A percentile compares a stretch with the other conserved stretches of the same genome.
Evolutionary conservation across 2,797 vertebrate genomes (phyloP).

Genomic region (Gymnoscopelus braueri): DNA sequence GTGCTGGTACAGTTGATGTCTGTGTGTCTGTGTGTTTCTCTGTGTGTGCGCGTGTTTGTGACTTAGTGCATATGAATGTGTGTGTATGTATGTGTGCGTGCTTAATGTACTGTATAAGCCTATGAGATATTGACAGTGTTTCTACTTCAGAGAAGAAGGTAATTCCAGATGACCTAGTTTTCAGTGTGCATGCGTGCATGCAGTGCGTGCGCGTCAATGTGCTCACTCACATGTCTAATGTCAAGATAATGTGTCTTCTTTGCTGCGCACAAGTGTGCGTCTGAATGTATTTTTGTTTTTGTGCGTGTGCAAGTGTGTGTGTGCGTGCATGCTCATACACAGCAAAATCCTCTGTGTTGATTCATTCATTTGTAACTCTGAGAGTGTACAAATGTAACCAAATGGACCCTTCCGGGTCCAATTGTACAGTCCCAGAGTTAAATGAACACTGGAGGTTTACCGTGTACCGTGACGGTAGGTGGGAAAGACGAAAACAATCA

Average conservation of each 20-base stretch:
- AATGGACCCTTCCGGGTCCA: too few relatives aligned
- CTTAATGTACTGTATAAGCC: neutral
- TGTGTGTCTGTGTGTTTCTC: conserved; percentile 4
- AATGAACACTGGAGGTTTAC: too few relatives aligned
- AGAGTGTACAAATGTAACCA: neutral
- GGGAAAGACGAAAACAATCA: conserved; percentile 49
- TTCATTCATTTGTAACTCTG: neutral
- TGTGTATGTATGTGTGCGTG: conserved; percentile 5
- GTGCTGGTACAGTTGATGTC: neutral
- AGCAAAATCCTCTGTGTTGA: conserved; percentile 1
- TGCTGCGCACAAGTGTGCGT: conserved; percentile 23
- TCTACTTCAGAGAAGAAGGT: conserved; percentile 29
- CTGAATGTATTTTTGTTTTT: conserved; percentile 12
- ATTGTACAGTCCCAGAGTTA: too few relatives aligned
- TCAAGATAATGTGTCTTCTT: conserved; percentile 19
- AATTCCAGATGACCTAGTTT: conserved; percentile 67
- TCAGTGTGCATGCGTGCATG: conserved; percentile 37
- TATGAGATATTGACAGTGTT: conserved; percentile 10
- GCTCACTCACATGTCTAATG: conserved; percentile 49
- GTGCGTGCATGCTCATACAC: conserved; percentile 7
- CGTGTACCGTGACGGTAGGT: conserved; percentile 29
- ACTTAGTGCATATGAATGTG: neutral
- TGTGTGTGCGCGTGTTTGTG: neutral
- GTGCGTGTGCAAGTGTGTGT: neutral
- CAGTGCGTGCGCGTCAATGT: conserved; percentile 14